These are phyloP conservation scores for Leptothorax acervorum DNA, from an alignment of 2,888 invertebrate genomes.

Conservation along the genomic window DNA sequence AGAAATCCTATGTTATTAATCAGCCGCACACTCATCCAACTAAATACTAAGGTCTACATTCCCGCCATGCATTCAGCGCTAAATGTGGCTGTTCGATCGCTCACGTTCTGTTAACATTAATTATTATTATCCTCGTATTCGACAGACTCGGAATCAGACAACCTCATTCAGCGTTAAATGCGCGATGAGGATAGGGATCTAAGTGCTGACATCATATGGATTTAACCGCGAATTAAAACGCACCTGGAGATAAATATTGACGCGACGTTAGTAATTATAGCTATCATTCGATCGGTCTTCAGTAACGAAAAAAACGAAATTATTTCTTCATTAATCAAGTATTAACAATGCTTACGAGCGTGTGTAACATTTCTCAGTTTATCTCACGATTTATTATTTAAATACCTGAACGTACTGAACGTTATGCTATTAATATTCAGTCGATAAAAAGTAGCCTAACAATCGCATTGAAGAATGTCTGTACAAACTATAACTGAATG, in stretches of 20 bases:
- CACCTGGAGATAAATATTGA: constrained; percentile 29
- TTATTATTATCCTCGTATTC: constrained; percentile 22
- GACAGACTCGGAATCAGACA: not conserved
- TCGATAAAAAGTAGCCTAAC: not conserved
- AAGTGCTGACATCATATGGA: constrained; percentile 22
- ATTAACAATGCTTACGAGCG: not conserved
- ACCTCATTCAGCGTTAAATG: constrained; percentile 17
- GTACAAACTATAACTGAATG: not conserved
- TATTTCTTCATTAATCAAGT: constrained; percentile 26
- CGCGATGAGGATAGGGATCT: constrained; percentile 1
- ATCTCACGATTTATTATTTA: not conserved
- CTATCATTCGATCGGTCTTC: constrained; percentile 12
- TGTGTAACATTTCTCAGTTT: not conserved
- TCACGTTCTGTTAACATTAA: constrained; percentile 27
- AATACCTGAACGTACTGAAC: not conserved
- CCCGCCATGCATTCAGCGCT: not conserved
- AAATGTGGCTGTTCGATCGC: constrained; percentile 7
- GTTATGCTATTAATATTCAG: not conserved
- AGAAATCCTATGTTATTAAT: constrained; percentile 60
- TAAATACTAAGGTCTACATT: constrained; percentile 18
- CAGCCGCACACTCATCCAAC: constrained; percentile 32
- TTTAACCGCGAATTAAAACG: constrained; percentile 31
- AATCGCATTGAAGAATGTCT: not conserved
- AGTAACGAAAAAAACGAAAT: not conserved
- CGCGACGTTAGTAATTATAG: constrained; percentile 21